phyloP scores from a whole-genome alignment of 2,797 vertebrate genomes.

The Siniperca undulata region DNA sequence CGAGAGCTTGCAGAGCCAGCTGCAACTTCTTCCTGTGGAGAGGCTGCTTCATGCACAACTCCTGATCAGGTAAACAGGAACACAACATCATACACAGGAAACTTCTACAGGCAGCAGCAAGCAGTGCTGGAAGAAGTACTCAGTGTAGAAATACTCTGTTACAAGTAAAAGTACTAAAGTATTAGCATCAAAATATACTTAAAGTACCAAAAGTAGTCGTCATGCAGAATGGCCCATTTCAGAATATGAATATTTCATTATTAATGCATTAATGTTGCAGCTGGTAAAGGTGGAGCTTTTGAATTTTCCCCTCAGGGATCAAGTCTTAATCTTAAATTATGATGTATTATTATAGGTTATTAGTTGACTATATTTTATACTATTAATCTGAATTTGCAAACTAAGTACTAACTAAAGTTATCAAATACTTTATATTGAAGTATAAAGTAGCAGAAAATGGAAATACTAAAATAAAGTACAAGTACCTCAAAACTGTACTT shows the following conservation, averaged over 20 bases:
- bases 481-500: no score
- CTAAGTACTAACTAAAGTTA: no score
- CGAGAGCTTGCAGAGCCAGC: constrained; percentile 92
- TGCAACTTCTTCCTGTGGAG: constrained; percentile 97
- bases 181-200: not conserved
- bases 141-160: not conserved
- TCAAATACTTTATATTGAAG: no score
- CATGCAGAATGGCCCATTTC: no score
- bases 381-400: no score
- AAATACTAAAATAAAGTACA: no score
- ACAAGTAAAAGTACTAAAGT: not conserved
- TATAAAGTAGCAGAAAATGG: no score
- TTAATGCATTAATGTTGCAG: not conserved
- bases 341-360: no score
- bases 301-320: no score
- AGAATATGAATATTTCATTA: not conserved
- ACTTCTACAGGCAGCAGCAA: not conserved
- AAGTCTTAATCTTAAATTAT: no score
- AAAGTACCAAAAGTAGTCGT: not conserved
- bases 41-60: constrained; percentile 92
- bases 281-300: not conserved
- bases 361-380: no score
- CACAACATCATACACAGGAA: not conserved
- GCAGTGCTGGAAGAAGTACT: not conserved
- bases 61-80: constrained; percentile 79